These are phyloP conservation scores for Pseudachorutes palmiensis DNA, from an alignment of 1,140 invertebrate genomes.

Conservation along the genomic window DNA sequence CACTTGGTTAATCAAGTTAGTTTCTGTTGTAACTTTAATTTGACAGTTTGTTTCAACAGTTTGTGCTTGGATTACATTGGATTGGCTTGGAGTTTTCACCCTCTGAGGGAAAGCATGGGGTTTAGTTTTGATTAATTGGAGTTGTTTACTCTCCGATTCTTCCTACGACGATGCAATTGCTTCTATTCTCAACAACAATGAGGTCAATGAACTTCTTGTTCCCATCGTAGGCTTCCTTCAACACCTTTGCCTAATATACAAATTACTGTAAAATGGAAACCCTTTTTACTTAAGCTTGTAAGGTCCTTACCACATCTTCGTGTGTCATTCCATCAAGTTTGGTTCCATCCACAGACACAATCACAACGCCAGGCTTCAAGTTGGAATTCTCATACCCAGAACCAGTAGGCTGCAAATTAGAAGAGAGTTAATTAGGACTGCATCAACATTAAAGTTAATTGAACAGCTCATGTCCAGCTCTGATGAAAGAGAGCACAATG, in stretches of 20 bases:
- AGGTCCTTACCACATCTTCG: slow-evolving; percentile 75
- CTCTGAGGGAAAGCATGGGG: too few relatives aligned
- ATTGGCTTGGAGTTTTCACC: too few relatives aligned
- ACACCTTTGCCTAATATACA: neutral
- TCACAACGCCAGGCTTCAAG: slow-evolving; percentile 84
- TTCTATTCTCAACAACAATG: slow-evolving; percentile 17
- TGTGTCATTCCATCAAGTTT: slow-evolving; percentile 67
- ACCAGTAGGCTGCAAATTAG: slow-evolving; percentile 59
- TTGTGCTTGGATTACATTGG: too few relatives aligned
- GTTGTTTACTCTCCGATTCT: neutral
- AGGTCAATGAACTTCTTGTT: slow-evolving; percentile 13
- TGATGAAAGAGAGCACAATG: too few relatives aligned
- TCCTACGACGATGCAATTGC: slow-evolving; percentile 1
- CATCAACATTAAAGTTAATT: too few relatives aligned
- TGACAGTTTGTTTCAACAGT: too few relatives aligned
- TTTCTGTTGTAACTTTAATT: too few relatives aligned
- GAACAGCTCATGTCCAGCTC: too few relatives aligned
- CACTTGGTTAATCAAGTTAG: too few relatives aligned
- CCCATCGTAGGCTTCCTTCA: slow-evolving; percentile 1
- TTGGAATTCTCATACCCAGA: slow-evolving; percentile 73
- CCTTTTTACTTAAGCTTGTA: slow-evolving; percentile 79
- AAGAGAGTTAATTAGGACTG: too few relatives aligned
- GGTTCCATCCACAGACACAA: slow-evolving; percentile 83
- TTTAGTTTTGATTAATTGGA: too few relatives aligned
- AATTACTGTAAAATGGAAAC: slow-evolving; percentile 58